Conservation (phyloP, 2,888 invertebrate genomes). For the Drosophila subsilvestris region DNA sequence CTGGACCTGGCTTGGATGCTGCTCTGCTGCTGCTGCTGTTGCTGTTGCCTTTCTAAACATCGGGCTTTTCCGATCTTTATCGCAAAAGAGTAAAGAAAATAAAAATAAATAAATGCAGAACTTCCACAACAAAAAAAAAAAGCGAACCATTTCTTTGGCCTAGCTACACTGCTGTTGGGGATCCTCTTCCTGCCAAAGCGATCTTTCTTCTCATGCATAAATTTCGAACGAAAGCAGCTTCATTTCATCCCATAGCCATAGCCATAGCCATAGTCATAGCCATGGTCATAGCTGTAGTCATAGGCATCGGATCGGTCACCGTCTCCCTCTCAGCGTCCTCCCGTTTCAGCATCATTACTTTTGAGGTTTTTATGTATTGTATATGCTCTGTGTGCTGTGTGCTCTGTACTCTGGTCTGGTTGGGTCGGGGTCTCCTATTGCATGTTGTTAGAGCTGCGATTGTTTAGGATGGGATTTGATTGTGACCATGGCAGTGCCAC, state of each 20-base stretch:
- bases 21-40: constrained; percentile 35
- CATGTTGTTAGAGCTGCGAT: constrained; percentile 54
- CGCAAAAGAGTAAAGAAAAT: constrained; percentile 42
- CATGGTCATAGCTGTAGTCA: too few species aligned
- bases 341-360: constrained; percentile 64
- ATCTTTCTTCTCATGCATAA: constrained; percentile 76
- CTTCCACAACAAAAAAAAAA: constrained; percentile 66
- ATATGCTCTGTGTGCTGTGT: constrained; percentile 17
- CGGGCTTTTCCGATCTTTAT: constrained; percentile 76
- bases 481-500: constrained; percentile 45
- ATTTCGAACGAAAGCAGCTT: constrained; percentile 62
- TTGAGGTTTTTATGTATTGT: constrained; percentile 66
- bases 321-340: constrained; percentile 27
- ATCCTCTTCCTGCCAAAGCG: constrained; percentile 28
- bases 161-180: constrained; percentile 39
- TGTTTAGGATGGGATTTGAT: constrained; percentile 66
- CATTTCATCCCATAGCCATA: constrained; percentile 3
- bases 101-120: constrained; percentile 41
- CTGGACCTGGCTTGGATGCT: constrained; percentile 47
- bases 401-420: not conserved
- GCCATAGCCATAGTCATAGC: not conserved
- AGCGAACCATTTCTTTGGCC: constrained; percentile 65
- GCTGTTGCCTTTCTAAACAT: constrained; percentile 76
- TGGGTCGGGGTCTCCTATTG: constrained; percentile 28
- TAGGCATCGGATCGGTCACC: constrained; percentile 3